Evolutionary conservation across 2,113 vertebrate genomes (phyloP), one percentile per base, ranked within the genome.

Genomic region (Rhinolophus ferrumequinum): DNA sequence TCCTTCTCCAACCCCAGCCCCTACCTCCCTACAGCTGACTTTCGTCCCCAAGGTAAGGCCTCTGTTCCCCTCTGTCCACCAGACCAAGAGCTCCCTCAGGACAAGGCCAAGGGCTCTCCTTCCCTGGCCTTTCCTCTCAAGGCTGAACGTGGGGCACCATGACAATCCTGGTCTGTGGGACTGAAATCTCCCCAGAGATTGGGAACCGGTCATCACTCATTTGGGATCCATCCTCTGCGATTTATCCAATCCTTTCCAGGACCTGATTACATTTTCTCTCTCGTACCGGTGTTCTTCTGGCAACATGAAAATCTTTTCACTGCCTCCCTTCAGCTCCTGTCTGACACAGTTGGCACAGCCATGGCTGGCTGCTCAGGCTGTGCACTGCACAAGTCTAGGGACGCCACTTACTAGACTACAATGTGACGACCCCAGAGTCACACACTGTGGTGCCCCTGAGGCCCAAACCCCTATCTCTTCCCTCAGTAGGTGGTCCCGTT

Each of bases 301-400:
- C 69, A 72, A 52, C 8, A 3, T 10, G 18, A 28, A 88, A 70
- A 44, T 56, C 47, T 41, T 54, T 81, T n/a, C 60, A 38, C n/a
- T 72, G 72, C 28, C 47, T 89, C 56, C 33, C 41, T 58, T 41
- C 62, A 13, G 38, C 33, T 69, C 66, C 64, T 3, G 19, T 64
- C 62, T 70, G 69, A 80, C 58, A 70, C 19, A 33, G 72, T 18
- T 60, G 66, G 47, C 50, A 44, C 2, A 44, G n/a, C 86, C 56
- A 73, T 19, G 91, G 82, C 92, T 35, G 18, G 93, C 10, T 80
- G 84, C 95, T 90, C 66, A 81, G 79, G 80, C 26, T 64, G 35
- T 19, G 5, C 24, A 72, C 58, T 62, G 75, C 77, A 64, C 50
- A 76, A 41, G 33, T 62, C 44, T 3, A 19, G n/a, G 12, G 60